These are phyloP conservation scores for Rhodinocichla rosea DNA, from an alignment of 2,113 vertebrate species.

Conservation along the genomic window DNA sequence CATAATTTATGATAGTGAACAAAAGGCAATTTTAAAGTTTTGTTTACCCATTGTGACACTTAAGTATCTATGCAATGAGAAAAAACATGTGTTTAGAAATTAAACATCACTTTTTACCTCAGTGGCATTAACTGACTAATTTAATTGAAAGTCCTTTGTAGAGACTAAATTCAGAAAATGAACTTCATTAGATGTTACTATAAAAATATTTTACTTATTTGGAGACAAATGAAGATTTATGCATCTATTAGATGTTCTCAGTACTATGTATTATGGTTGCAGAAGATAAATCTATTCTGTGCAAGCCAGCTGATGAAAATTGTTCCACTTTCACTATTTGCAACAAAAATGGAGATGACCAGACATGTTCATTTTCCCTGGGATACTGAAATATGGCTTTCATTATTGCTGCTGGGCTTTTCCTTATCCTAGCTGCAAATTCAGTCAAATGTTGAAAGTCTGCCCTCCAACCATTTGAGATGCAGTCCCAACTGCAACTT, in stretches of 20 bases:
- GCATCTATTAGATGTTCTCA: background rate
- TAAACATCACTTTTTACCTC: background rate
- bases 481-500: constrained; percentile 43
- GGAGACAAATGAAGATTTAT: background rate
- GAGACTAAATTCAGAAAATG: background rate
- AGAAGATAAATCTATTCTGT: background rate
- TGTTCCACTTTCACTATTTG: background rate
- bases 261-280: background rate
- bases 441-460: constrained; percentile 60
- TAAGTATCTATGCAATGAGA: background rate
- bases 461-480: constrained; percentile 68
- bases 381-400: constrained; percentile 35
- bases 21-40: background rate
- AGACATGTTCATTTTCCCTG: constrained; percentile 11
- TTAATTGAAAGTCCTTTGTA: background rate
- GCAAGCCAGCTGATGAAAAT: background rate
- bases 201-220: background rate
- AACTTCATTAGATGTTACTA: background rate
- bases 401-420: constrained; percentile 8
- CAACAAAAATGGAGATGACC: constrained; percentile 18
- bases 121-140: background rate
- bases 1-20: background rate
- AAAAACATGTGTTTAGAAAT: background rate
- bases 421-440: constrained; percentile 50
- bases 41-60: background rate